Percentiles rank a stretch among this genome's conserved stretches.
Conservation (phyloP, 2,113 vertebrate genomes). For the Platichthys stellatus region DNA sequence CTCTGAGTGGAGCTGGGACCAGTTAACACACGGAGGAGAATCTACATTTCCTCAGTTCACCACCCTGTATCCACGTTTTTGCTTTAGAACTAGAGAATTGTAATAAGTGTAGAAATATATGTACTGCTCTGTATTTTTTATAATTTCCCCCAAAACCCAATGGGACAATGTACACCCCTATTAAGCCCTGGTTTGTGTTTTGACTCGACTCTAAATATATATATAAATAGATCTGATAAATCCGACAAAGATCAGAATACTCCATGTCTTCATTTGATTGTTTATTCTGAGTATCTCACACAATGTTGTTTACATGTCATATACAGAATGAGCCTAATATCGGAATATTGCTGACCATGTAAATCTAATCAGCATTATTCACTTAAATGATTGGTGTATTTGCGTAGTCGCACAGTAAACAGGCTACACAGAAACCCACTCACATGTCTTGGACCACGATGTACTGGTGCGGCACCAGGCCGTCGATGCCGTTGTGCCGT, state of each 20-base stretch:
- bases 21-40: not conserved
- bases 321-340: too few species aligned
- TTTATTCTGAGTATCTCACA: too few species aligned
- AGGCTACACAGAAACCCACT: slow-evolving; percentile 79
- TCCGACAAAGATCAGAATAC: too few species aligned
- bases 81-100: not conserved
- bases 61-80: not conserved
- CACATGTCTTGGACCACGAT: slow-evolving; percentile 99
- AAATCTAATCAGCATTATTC: not conserved
- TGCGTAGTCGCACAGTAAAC: not conserved
- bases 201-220: too few species aligned
- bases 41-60: not conserved
- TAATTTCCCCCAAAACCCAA: not conserved
- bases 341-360: too few species aligned
- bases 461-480: slow-evolving; percentile 97
- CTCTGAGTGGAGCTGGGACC: too few species aligned
- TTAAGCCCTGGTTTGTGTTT: too few species aligned
- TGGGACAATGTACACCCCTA: too few species aligned
- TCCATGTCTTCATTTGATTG: too few species aligned
- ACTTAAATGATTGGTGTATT: not conserved
- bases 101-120: not conserved
- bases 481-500: slow-evolving; percentile 95
- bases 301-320: too few species aligned
- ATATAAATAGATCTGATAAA: too few species aligned
- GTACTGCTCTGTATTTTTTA: not conserved